phyloP scores from a whole-genome alignment of 2,797 vertebrate genomes.

The Rhodeus uyekii region DNA sequence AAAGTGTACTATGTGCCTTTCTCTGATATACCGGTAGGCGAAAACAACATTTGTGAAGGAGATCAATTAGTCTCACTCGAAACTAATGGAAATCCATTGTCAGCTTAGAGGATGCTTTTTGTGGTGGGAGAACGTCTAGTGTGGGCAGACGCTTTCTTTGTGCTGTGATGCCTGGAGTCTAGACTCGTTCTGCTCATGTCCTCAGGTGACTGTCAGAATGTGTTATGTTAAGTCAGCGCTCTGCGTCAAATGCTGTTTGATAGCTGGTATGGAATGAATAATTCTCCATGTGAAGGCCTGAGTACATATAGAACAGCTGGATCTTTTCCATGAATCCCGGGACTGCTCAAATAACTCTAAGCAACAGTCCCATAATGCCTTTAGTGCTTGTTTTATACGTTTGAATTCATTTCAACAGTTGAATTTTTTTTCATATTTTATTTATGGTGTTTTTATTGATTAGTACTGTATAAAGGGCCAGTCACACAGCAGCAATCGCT shows the following conservation, averaged over 20 bases:
- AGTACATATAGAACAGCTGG: neutral
- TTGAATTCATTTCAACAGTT: neutral
- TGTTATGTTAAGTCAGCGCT: slow-evolving; percentile 34
- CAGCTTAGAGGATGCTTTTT: slow-evolving; percentile 39
- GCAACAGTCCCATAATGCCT: neutral
- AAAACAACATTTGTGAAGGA: slow-evolving; percentile 40
- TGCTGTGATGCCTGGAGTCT: slow-evolving; percentile 2
- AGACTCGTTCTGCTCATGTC: slow-evolving; percentile 27
- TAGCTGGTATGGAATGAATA: slow-evolving; percentile 17
- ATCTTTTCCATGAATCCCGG: neutral
- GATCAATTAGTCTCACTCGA: slow-evolving; percentile 51
- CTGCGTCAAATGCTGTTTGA: slow-evolving; percentile 11
- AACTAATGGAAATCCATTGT: slow-evolving; percentile 54
- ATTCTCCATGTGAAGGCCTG: neutral
- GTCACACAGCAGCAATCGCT: too few relatives aligned
- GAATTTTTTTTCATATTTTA: neutral
- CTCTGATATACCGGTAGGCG: slow-evolving; percentile 13
- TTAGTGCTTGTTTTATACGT: neutral
- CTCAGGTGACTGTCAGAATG: slow-evolving; percentile 43
- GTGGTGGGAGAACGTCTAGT: neutral
- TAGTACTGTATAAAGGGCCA: neutral
- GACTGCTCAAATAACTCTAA: neutral
- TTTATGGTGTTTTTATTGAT: neutral
- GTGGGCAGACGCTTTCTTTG: slow-evolving; percentile 19
- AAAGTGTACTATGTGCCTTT: neutral